Evolutionary conservation across 1,140 invertebrate species (phyloP).

Genomic region (Monomorium pharaonis): DNA sequence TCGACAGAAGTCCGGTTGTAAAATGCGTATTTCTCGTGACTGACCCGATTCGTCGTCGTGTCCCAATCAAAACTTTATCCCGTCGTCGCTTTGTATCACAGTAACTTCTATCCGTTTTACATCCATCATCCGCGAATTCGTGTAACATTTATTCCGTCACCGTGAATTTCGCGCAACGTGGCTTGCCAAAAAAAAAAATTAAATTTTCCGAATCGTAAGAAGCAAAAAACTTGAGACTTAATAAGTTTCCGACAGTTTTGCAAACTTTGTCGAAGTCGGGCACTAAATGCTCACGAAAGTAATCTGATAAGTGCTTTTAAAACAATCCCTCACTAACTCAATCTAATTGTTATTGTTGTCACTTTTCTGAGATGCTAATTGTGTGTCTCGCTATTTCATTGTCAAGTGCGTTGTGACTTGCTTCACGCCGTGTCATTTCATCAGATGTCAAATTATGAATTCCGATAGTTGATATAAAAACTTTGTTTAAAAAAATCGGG

Average conservation of each 20-base stretch:
- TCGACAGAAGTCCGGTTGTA: slow-evolving; percentile 45
- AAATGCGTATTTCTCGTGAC: slow-evolving; percentile 39
- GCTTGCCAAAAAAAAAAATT: slow-evolving; percentile 27
- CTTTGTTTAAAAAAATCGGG: no score
- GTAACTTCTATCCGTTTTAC: slow-evolving; percentile 17
- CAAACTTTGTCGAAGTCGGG: neutral
- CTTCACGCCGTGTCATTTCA: no score
- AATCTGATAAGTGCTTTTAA: neutral
- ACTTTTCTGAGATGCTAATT: no score
- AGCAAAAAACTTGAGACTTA: neutral
- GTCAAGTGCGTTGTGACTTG: no score
- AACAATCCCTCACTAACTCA: neutral
- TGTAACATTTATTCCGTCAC: neutral
- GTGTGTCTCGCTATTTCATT: no score
- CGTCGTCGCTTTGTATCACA: slow-evolving; percentile 6
- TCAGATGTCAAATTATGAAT: no score
- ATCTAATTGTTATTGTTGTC: no score
- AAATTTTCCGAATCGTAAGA: slow-evolving; percentile 15
- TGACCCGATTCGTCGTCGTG: slow-evolving; percentile 25
- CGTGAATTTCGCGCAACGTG: neutral
- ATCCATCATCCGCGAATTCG: slow-evolving; percentile 28
- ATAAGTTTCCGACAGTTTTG: neutral
- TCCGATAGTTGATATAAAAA: no score
- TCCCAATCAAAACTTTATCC: slow-evolving; percentile 63
- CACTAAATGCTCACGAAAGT: neutral